Conservation (phyloP, 2,888 invertebrate genomes). For the Apocheima hispidaria region DNA sequence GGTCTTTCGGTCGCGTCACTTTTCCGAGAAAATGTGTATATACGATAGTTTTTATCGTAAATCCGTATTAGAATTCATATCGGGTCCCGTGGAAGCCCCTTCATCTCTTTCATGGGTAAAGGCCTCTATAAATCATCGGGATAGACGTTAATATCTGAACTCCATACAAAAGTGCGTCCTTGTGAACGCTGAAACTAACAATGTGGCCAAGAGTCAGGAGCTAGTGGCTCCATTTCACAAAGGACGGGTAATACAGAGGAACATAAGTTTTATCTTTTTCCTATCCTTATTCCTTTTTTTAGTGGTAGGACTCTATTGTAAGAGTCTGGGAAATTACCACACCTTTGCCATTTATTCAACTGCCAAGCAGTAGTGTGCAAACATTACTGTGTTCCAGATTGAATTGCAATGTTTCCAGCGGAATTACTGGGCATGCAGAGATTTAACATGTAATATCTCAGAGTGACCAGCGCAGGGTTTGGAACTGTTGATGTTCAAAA, state of each 20-base stretch:
- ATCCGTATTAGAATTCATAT: slow-evolving; percentile 77
- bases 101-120: slow-evolving; percentile 73
- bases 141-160: slow-evolving; percentile 73
- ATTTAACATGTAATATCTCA: too few relatives aligned
- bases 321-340: too few relatives aligned
- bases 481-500: too few relatives aligned
- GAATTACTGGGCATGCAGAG: too few relatives aligned
- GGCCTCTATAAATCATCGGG: slow-evolving; percentile 77
- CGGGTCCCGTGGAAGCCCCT: slow-evolving; percentile 70
- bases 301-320: too few relatives aligned
- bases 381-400: too few relatives aligned
- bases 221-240: not conserved
- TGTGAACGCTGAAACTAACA: slow-evolving; percentile 53
- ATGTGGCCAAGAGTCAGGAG: slow-evolving; percentile 43
- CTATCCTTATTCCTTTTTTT: too few relatives aligned
- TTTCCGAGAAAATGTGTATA: slow-evolving; percentile 29
- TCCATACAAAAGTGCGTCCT: slow-evolving; percentile 66
- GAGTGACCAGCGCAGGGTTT: too few relatives aligned
- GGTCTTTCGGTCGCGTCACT: not conserved
- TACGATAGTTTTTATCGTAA: slow-evolving; percentile 60
- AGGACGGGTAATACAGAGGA: not conserved
- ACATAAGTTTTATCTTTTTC: not conserved
- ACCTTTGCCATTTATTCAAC: too few relatives aligned
- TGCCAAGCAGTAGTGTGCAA: too few relatives aligned
- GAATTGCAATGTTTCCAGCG: too few relatives aligned